phyloP scores from a whole-genome alignment of 1,140 invertebrate genomes.

The Vollenhovia emeryi region DNA sequence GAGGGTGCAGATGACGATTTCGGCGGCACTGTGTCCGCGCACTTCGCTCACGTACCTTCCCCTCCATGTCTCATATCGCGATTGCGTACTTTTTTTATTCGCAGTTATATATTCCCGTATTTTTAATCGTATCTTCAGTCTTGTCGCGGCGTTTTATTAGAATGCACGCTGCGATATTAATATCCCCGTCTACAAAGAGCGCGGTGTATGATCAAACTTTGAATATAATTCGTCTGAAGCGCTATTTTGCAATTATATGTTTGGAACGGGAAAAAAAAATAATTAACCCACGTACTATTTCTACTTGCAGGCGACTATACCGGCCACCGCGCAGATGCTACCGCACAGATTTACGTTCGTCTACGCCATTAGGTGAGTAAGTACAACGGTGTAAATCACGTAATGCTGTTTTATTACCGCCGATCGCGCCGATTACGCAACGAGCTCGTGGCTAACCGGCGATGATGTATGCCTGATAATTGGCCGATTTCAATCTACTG shows the following conservation, averaged over 20 bases:
- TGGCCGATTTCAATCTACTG: slow-evolving; percentile 65
- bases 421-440: slow-evolving; percentile 46
- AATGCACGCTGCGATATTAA: not conserved
- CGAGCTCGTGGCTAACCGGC: slow-evolving; percentile 6
- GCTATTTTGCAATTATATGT: not conserved
- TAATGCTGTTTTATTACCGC: slow-evolving; percentile 8
- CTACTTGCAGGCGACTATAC: not conserved
- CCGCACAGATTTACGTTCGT: not conserved
- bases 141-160: not conserved
- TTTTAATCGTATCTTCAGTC: slow-evolving; percentile 11
- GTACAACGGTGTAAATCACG: slow-evolving; percentile 22
- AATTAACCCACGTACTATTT: not conserved
- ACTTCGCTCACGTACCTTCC: slow-evolving; percentile 59
- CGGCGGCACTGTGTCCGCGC: slow-evolving; percentile 71
- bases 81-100: slow-evolving; percentile 50
- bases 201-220: not conserved
- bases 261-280: not conserved
- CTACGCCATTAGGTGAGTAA: not conserved
- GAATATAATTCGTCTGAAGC: not conserved
- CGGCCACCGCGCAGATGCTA: too few relatives aligned
- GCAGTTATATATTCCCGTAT: slow-evolving; percentile 46
- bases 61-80: not conserved
- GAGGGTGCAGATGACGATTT: slow-evolving; percentile 74
- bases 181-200: not conserved
- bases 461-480: slow-evolving; percentile 36